A percentile compares a stretch with the other conserved stretches of the same genome.
phyloP scores from a whole-genome alignment of 2,797 vertebrate species.

The Mormyrops boulengeri region DNA sequence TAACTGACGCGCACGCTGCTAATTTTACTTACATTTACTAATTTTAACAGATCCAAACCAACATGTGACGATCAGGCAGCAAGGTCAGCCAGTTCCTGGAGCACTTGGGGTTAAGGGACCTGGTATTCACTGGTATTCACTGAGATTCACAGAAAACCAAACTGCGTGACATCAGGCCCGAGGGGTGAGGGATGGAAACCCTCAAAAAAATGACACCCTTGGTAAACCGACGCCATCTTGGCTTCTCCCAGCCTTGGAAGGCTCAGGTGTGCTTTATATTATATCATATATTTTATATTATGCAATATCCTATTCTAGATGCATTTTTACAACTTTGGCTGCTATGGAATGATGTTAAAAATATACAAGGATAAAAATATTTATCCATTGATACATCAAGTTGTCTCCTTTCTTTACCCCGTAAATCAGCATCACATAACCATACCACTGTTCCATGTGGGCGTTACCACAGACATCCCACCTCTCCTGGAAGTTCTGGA shows the following conservation, averaged over 20 bases:
- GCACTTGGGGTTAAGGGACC: not conserved
- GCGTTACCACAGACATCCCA: not conserved
- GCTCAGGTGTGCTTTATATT: not conserved
- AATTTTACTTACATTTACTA: not conserved
- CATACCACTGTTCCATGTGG: not conserved
- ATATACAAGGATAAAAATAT: not conserved
- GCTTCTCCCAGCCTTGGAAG: not conserved
- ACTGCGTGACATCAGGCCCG: not conserved
- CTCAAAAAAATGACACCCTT: not conserved
- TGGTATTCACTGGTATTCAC: not conserved
- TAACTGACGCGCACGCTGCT: not conserved
- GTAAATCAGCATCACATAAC: not conserved
- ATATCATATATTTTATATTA: not conserved
- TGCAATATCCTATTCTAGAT: not conserved
- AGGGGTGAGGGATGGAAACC: not conserved
- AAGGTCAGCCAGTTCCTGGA: not conserved
- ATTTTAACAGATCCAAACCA: not conserved
- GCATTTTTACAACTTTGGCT: not conserved
- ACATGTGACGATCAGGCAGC: not conserved
- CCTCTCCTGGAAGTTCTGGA: not conserved
- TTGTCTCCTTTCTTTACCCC: not conserved
- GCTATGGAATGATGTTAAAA: not conserved
- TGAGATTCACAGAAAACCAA: not conserved
- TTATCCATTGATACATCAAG: not conserved
- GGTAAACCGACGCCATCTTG: not conserved